Evolutionary conservation across 1,140 invertebrate genomes (phyloP).

Genomic region (Diorhabda carinulata): DNA sequence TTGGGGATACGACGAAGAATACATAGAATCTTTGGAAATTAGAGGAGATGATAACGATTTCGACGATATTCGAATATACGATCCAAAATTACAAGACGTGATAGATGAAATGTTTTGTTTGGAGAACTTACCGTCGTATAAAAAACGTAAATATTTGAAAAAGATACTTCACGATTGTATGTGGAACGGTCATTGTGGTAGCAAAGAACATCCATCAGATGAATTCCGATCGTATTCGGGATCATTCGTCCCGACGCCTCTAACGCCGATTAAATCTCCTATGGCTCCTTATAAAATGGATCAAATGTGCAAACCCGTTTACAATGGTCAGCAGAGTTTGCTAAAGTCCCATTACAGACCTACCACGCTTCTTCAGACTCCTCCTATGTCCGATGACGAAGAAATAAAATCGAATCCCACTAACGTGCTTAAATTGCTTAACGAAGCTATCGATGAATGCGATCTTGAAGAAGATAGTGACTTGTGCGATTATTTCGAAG

Average conservation of each 20-base stretch:
- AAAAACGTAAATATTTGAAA: conserved; percentile 17
- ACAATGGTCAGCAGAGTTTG: conserved; percentile 28
- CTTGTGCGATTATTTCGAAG: conserved; percentile 33
- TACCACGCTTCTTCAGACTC: conserved; percentile 39
- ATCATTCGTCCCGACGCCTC: conserved; percentile 20
- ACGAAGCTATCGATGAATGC: conserved; percentile 36
- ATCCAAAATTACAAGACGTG: no score
- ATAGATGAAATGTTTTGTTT: no score
- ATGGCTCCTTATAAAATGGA: conserved; percentile 22
- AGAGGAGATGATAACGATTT: no score
- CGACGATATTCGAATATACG: no score
- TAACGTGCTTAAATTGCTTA: conserved; percentile 31
- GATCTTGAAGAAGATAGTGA: conserved; percentile 34
- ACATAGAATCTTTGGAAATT: no score
- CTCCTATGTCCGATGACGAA: conserved; percentile 48
- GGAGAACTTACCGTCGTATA: conserved; percentile 11
- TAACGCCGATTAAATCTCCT: conserved; percentile 20
- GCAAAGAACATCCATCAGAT: conserved; percentile 49
- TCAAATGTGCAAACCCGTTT: not conserved
- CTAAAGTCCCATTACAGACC: conserved; percentile 23
- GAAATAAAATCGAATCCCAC: conserved; percentile 31
- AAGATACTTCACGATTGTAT: conserved; percentile 57
- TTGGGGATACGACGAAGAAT: no score
- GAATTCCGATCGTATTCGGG: conserved; percentile 29
- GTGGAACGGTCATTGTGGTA: conserved; percentile 61